These are phyloP conservation scores for Zhuqinia jingwanae DNA, from an alignment of 2,888 invertebrate species.

Conservation along the genomic window DNA sequence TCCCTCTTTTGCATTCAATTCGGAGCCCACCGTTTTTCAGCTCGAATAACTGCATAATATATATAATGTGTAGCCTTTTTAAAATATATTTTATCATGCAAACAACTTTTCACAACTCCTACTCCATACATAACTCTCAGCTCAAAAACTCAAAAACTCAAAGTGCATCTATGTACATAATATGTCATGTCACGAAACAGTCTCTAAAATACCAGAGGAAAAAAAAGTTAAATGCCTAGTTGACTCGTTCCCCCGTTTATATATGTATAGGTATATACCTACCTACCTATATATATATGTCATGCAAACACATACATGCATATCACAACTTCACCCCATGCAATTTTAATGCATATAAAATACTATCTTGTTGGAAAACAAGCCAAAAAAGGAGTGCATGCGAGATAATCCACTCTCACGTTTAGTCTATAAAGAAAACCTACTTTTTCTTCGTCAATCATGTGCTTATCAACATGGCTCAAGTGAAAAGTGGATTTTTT, in stretches of 20 bases:
- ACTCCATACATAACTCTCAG: not conserved
- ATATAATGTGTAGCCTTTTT: not conserved
- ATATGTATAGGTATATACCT: not conserved
- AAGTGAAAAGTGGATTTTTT: no score
- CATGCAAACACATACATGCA: no score
- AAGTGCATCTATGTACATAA: slow-evolving; percentile 1
- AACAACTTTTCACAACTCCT: not conserved
- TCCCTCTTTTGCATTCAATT: slow-evolving; percentile 31
- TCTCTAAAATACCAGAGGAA: not conserved
- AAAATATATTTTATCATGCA: slow-evolving; percentile 17
- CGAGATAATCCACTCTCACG: no score
- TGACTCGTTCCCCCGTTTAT: not conserved
- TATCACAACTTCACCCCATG: no score
- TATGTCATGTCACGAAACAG: not conserved
- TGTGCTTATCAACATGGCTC: no score
- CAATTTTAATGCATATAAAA: no score
- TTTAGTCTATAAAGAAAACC: no score
- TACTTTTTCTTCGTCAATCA: no score
- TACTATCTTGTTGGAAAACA: no score
- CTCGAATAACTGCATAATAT: slow-evolving; percentile 31
- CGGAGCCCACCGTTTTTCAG: slow-evolving; percentile 8
- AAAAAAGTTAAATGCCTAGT: not conserved
- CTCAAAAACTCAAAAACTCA: no score
- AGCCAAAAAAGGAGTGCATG: no score
- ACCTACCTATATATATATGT: no score